A percentile compares a stretch with the other conserved stretches of the same genome.
Conservation (phyloP, 2,797 vertebrate species). For the Telmatherina bonti region DNA sequence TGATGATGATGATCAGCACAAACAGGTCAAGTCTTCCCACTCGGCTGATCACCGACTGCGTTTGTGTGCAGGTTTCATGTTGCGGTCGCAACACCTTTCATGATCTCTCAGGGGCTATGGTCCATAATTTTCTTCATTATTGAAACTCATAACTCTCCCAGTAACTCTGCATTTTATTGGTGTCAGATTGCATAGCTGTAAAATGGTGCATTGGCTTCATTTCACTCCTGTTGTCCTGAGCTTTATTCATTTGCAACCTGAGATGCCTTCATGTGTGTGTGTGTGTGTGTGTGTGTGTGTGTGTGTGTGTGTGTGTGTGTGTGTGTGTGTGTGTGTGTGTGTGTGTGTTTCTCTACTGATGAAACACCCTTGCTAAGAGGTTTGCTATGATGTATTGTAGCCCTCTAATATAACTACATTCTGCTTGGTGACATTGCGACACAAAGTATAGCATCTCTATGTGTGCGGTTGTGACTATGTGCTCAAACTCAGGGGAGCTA, state of each 20-base stretch:
- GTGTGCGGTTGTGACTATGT: slow-evolving; percentile 30
- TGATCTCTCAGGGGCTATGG: slow-evolving; percentile 53
- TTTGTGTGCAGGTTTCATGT: neutral
- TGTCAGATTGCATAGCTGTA: slow-evolving; percentile 68
- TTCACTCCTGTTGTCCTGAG: slow-evolving; percentile 53
- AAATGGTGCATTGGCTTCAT: slow-evolving; percentile 70
- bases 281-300: no score
- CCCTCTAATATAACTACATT: slow-evolving; percentile 54
- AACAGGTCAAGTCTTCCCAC: slow-evolving; percentile 38
- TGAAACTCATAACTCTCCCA: slow-evolving; percentile 63
- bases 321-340: no score
- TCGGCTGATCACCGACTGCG: slow-evolving; percentile 42
- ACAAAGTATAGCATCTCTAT: slow-evolving; percentile 26
- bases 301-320: no score
- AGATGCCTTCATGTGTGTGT: slow-evolving; percentile 13
- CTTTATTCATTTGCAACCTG: slow-evolving; percentile 59
- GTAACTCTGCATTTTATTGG: slow-evolving; percentile 74
- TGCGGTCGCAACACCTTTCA: slow-evolving; percentile 22
- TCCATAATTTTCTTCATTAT: slow-evolving; percentile 71
- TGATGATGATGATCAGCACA: no score
- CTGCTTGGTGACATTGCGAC: slow-evolving; percentile 53
- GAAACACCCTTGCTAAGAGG: slow-evolving; percentile 50
- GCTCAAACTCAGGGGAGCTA: slow-evolving; percentile 59
- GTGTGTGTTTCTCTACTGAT: slow-evolving; percentile 18
- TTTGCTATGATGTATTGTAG: slow-evolving; percentile 48